Percentiles rank a stretch among this genome's conserved stretches.
These are phyloP conservation scores for Crotalus helleri DNA, from an alignment of 2,113 vertebrate species.

Conservation along the genomic window DNA sequence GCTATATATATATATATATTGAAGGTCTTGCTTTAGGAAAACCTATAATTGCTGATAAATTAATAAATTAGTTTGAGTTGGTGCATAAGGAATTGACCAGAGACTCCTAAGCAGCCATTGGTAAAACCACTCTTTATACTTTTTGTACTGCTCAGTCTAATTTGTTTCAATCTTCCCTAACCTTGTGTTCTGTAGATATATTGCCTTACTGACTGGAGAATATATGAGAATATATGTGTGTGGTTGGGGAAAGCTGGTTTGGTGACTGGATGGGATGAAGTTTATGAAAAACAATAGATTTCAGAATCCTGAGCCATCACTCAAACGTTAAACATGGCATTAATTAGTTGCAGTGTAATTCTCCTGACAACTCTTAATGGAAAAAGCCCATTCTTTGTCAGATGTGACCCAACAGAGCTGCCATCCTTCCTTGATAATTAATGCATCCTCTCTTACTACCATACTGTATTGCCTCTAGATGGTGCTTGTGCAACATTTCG, in stretches of 20 bases:
- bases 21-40: background rate
- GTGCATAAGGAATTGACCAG: background rate
- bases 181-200: background rate
- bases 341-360: background rate
- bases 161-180: background rate
- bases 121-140: background rate
- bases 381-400: background rate
- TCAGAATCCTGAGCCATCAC: background rate
- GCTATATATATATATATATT: background rate
- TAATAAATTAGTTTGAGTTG: background rate
- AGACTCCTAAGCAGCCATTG: background rate
- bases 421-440: background rate
- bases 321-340: background rate
- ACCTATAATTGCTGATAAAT: background rate
- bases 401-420: background rate
- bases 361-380: background rate
- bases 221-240: background rate
- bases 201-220: background rate
- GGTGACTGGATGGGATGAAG: background rate
- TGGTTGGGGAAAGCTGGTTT: background rate
- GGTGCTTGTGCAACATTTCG: conserved; percentile 45
- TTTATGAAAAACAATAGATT: background rate
- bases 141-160: background rate
- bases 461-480: conserved; percentile 50
- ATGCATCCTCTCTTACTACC: background rate